Evolutionary conservation across 2,797 vertebrate species (phyloP).

Genomic region (Morus bassanus): DNA sequence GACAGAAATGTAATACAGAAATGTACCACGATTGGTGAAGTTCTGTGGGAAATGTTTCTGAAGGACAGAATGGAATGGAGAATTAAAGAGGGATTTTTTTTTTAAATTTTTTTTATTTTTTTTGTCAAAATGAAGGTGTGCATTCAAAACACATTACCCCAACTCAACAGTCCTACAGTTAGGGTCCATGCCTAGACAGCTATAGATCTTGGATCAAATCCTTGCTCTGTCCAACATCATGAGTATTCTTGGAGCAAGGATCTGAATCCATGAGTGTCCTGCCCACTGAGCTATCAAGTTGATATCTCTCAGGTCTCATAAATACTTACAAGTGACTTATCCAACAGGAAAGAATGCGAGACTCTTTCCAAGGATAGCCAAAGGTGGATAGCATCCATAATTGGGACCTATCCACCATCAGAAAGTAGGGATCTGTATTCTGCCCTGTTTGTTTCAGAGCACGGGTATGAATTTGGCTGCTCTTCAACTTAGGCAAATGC

Average conservation of each 20-base stretch:
- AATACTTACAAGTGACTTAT: not conserved
- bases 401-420: not conserved
- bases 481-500: not conserved
- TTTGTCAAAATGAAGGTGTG: not conserved
- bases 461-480: not conserved
- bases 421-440: not conserved
- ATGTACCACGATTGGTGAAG: not conserved
- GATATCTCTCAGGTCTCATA: not conserved
- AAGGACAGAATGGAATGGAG: not conserved
- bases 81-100: not conserved
- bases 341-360: not conserved
- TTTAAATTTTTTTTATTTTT: too few relatives aligned
- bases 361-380: not conserved
- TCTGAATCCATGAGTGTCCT: not conserved
- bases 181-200: not conserved
- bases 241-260: not conserved
- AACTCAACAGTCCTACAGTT: not conserved
- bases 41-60: not conserved
- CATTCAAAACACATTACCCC: not conserved
- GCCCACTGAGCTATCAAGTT: not conserved
- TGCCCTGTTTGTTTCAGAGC: not conserved
- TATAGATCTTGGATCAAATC: not conserved
- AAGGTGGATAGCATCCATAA: not conserved
- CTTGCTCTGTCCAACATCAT: not conserved
- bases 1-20: not conserved